These are phyloP conservation scores for Sapayoa aenigma DNA, from an alignment of 2,113 vertebrate species.

Conservation along the genomic window DNA sequence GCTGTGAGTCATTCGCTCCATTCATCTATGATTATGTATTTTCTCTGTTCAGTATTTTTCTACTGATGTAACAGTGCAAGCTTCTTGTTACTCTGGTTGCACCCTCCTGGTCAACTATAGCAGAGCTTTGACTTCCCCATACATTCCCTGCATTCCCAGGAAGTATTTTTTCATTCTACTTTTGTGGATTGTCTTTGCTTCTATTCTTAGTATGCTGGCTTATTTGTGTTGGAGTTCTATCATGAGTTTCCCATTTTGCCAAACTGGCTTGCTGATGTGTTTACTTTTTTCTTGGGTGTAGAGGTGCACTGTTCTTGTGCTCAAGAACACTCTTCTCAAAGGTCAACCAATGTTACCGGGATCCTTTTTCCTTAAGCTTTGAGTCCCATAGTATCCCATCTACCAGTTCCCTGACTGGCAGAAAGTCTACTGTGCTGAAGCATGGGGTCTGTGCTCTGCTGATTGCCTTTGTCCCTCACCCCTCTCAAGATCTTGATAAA, in stretches of 20 bases:
- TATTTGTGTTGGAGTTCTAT: neutral
- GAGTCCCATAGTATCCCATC: neutral
- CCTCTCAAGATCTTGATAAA: neutral
- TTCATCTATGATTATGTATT: neutral
- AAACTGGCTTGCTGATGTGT: neutral
- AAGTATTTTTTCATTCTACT: neutral
- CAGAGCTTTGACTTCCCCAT: neutral
- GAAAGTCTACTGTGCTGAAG: neutral
- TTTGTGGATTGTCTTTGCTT: neutral
- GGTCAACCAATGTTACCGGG: neutral
- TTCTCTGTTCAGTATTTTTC: neutral
- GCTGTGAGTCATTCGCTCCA: neutral
- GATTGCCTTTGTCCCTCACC: fast-evolving
- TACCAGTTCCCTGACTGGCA: neutral
- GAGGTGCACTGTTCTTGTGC: neutral
- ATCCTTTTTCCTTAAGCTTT: neutral
- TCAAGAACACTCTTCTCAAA: neutral
- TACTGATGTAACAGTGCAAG: neutral
- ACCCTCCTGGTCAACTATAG: neutral
- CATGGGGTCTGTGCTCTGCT: neutral
- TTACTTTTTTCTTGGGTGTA: neutral
- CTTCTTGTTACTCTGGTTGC: neutral
- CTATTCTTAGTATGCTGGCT: neutral
- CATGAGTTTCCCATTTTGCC: neutral
- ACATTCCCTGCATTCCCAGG: neutral